Evolutionary conservation across 2,113 vertebrate genomes (phyloP), one percentile per base, ranked within the genome.

Genomic region (Prunella fulvescens): DNA sequence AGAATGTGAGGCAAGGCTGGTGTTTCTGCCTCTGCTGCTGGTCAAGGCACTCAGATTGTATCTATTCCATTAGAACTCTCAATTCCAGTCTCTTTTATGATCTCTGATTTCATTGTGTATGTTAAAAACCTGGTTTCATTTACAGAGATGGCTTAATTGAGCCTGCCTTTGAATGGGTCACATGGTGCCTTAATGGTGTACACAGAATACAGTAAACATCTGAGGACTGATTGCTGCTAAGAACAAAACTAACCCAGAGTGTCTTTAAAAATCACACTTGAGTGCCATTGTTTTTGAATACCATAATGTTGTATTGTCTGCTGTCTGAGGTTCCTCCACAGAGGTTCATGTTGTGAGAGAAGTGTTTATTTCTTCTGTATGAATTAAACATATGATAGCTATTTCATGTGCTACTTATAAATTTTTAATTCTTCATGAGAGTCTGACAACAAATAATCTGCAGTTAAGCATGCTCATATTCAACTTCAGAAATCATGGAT

Each of bases 381-480:
- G 71, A 88, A 95, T 94, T 95, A 96, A 94, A 87, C 73, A 91
- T 89, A 79, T 39, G 62, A 82, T 91, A 90, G 91, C 77, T 94
- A 31, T 93, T 95, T 92, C 66, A 39, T 80, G 57, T 50, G 10
- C 72, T 66, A 31, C 81, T 94, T 89, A 56, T 9, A 69, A 93
- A 33, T 91, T 79, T 93, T 96, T 95, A 94, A 95, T 93, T 95
- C 78, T 92, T 95, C 31, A 62, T 95, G 74, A 91, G 78, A 81
- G 33, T 45, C 80, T 86, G 81, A 66, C 51, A 90, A 26, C 51
- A 62, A 90, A 93, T 11, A 39, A 67, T 66, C 65, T 71, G 26
- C n/a, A 73, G 79, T 73, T 51, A n/a, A 39, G 28, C 56, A 22
- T 77, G 8, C 25, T 76, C 22, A 23, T 70, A 88, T 83, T 67